Percentiles rank a stretch among this genome's conserved stretches.
These are phyloP conservation scores for Varanus komodoensis DNA, from an alignment of 2,113 vertebrate genomes.

Conservation along the genomic window DNA sequence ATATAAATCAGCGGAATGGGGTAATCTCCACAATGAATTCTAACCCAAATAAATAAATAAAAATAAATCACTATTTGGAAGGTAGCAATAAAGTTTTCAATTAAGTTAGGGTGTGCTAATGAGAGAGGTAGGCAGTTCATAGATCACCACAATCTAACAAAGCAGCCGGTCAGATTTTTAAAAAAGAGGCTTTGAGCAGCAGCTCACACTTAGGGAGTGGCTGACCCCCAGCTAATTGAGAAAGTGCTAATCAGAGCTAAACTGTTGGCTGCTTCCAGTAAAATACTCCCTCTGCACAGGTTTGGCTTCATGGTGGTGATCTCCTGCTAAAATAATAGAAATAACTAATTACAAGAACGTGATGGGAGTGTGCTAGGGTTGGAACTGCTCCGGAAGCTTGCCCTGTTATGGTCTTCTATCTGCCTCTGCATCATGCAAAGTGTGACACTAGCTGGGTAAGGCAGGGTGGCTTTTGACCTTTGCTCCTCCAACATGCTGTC, in stretches of 20 bases:
- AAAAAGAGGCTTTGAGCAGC: too few relatives aligned
- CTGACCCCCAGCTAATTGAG: constrained; percentile 5
- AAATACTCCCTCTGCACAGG: background rate
- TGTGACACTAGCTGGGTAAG: too few relatives aligned
- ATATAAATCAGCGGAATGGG: background rate
- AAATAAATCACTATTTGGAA: constrained; percentile 21
- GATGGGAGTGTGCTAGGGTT: too few relatives aligned
- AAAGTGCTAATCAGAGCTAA: background rate
- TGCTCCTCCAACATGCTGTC: too few relatives aligned
- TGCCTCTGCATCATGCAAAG: too few relatives aligned
- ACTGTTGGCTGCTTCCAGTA: background rate
- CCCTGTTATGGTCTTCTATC: too few relatives aligned
- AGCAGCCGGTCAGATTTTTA: background rate
- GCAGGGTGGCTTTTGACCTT: too few relatives aligned
- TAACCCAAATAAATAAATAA: background rate
- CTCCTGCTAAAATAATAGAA: background rate
- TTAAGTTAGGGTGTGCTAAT: constrained; percentile 35
- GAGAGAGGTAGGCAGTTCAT: constrained; percentile 28
- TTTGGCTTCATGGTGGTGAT: background rate
- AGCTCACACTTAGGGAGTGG: background rate
- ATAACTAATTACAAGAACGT: background rate
- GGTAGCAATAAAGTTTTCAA: constrained; percentile 44
- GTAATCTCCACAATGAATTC: background rate
- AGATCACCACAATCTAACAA: background rate
- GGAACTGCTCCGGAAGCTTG: too few relatives aligned